Conservation (phyloP, 2,113 vertebrate species). For the Phoenicopterus ruber region DNA sequence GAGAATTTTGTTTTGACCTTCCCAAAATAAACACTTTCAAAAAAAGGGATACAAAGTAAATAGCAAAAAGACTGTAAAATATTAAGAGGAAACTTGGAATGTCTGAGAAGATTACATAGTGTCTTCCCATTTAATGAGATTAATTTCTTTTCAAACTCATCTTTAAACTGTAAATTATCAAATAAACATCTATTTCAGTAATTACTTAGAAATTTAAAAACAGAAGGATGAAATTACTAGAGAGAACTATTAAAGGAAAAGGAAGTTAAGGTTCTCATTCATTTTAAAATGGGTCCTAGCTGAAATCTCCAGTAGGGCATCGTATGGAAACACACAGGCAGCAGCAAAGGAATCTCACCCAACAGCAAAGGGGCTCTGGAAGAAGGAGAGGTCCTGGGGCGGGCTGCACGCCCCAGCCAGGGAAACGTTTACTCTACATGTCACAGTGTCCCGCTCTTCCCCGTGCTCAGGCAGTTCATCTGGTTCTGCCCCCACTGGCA, state of each 20-base stretch:
- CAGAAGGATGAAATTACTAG: not conserved
- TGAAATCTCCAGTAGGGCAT: not conserved
- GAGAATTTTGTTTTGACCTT: constrained; percentile 61
- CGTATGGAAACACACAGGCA: not conserved
- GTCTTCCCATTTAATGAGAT: constrained; percentile 27
- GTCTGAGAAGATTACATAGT: constrained; percentile 21
- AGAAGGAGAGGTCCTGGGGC: not conserved
- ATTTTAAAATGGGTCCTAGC: not conserved
- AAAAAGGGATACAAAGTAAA: constrained; percentile 65
- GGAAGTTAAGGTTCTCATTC: not conserved
- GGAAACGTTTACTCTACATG: not conserved
- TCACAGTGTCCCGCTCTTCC: not conserved
- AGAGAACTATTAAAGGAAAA: not conserved
- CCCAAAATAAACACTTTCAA: constrained; percentile 58
- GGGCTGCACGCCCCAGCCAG: not conserved
- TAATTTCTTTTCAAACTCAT: constrained; percentile 23
- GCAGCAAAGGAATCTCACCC: not conserved
- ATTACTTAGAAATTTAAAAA: not conserved
- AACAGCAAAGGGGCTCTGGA: not conserved
- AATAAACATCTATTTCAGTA: not conserved
- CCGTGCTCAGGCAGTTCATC: accelerated
- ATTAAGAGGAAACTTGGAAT: constrained; percentile 35
- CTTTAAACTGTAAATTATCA: constrained; percentile 20
- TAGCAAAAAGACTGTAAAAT: constrained; percentile 51
- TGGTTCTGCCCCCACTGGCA: not conserved